Evolutionary conservation across 2,113 vertebrate genomes (phyloP).

Genomic region (Nettapus auritus): DNA sequence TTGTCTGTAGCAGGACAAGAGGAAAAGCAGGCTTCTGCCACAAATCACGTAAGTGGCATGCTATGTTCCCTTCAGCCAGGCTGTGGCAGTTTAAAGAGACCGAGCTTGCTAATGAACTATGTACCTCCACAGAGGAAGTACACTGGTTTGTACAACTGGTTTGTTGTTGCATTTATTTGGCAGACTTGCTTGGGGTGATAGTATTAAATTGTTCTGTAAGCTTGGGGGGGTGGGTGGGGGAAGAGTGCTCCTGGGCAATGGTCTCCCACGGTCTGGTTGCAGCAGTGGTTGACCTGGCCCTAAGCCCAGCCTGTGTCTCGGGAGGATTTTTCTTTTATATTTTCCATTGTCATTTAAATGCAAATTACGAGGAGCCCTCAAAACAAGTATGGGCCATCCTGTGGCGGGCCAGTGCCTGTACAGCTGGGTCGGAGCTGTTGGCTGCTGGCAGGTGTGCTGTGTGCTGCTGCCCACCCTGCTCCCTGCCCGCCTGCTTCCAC

Average conservation of each 20-base stretch:
- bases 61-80: rapidly evolving
- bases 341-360: neutral
- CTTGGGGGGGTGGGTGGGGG: neutral
- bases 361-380: too few relatives aligned
- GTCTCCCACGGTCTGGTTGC: neutral
- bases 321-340: neutral
- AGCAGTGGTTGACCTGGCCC: rapidly evolving
- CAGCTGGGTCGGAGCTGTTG: neutral
- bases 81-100: neutral
- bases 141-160: too few relatives aligned
- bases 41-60: rapidly evolving
- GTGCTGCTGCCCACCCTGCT: rapidly evolving
- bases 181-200: rapidly evolving
- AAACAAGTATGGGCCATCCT: rapidly evolving
- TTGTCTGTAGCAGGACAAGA: rapidly evolving
- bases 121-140: rapidly evolving
- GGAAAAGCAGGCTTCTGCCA: neutral
- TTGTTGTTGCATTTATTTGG: neutral
- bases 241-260: neutral
- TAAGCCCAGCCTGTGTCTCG: neutral
- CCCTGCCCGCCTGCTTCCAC: neutral
- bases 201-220: neutral
- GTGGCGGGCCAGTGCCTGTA: rapidly evolving
- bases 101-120: rapidly evolving
- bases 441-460: rapidly evolving